These are phyloP conservation scores for Podarcis raffonei DNA, from an alignment of 2,113 vertebrate genomes.

Conservation along the genomic window DNA sequence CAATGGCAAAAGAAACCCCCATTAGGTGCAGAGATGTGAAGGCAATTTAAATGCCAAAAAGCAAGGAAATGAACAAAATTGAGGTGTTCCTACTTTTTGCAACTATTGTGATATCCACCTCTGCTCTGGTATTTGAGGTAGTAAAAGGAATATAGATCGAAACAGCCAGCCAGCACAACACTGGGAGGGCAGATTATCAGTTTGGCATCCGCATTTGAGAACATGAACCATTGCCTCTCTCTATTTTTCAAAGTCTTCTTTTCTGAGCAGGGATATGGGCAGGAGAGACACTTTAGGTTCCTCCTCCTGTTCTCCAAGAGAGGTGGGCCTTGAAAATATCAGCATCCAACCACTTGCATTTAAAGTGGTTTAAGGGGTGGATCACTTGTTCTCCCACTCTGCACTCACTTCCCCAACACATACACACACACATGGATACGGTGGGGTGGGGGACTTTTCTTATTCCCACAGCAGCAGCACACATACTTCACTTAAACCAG, in stretches of 20 bases:
- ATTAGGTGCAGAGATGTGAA: not conserved
- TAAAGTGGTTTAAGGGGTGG: not conserved
- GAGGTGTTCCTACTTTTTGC: not conserved
- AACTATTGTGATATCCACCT: not conserved
- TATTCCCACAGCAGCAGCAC: not conserved
- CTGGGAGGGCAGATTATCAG: not conserved
- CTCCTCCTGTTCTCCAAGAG: not conserved
- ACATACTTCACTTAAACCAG: no score
- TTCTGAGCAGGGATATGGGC: not conserved
- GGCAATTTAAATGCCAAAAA: conserved; percentile 17
- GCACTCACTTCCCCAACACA: not conserved
- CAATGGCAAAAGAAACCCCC: not conserved
- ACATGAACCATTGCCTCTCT: no score
- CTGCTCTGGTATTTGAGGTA: not conserved
- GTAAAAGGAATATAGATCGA: not conserved
- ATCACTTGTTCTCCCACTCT: not conserved
- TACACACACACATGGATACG: no score
- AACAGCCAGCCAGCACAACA: not conserved
- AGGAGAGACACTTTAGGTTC: not conserved
- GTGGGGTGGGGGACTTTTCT: no score
- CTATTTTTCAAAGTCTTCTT: not conserved
- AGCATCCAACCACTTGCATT: not conserved
- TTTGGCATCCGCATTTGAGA: not conserved
- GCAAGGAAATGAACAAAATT: not conserved
- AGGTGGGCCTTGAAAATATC: not conserved